Base-by-base conservation (phyloP, 2,113 vertebrate species). In the Ptyas mucosa region DNA sequence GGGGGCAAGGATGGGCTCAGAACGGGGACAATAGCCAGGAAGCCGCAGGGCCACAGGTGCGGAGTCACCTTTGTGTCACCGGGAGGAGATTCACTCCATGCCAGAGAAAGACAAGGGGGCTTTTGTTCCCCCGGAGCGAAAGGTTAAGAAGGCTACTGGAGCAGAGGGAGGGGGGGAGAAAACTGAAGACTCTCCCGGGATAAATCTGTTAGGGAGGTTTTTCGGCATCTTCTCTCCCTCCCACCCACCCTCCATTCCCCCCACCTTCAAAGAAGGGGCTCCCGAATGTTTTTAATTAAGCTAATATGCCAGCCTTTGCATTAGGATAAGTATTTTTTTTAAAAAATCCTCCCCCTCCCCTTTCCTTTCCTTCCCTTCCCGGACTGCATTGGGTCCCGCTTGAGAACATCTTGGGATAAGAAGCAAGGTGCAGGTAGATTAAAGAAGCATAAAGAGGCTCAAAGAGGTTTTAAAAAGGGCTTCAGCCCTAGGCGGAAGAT, bases 31-130 rank as follows among this genome's bases (percentile, higher is more conserved):
- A 2, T 69, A 94, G 91, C 53, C 89, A 85, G 90, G 61, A 52
- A 49, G 91, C 93, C 93, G 23, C 8, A 0, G 94, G 95, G 95
- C 92, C 94, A 89, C 95, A 96, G 94, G 92, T 95, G 95, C 94
- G 85, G 91, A 93, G 61, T 88, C 92, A 94, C 93, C 96, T 96
- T 92, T 0, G 8, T 57, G 75, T 92, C 58, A 2, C 21, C 7
- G 21, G 51, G 89, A 90, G 14, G 18, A 55, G 58, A 39, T 58
- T 75, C 85, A 64, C 89, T 87, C 89, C 53, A 49, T 23, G 57
- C 58, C 52, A 8, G 20, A 20, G 43, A 81, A 88, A 91, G 89
- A 93, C 87, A 91, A 85, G 75, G 69, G 43, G 61, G 15, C 10
- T 55, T 46, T 91, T 58, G 64, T 91, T 51, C 8, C 23, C 57